A percentile compares a stretch with the other conserved stretches of the same genome.
Conservation (phyloP, 2,888 invertebrate genomes). For the Vandiemenella viatica region DNA sequence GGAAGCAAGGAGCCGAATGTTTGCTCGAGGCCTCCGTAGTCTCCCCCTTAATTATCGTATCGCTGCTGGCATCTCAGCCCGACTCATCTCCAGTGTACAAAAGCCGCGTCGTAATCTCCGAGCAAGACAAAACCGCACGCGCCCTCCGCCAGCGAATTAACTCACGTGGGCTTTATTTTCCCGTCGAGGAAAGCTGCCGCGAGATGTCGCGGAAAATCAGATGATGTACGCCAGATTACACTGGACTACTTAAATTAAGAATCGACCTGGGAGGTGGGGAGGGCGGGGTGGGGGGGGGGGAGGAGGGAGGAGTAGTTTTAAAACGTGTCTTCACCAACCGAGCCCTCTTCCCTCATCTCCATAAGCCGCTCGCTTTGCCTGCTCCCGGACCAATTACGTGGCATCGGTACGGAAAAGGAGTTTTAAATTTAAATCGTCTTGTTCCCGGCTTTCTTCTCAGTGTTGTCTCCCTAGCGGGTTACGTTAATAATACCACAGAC, state of each 20-base stretch:
- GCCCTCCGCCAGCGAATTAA: slow-evolving; percentile 8
- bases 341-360: not conserved
- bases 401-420: not conserved
- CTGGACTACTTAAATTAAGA: slow-evolving; percentile 5
- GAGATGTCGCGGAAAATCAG: slow-evolving; percentile 13
- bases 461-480: too few species aligned
- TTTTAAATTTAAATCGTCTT: not conserved
- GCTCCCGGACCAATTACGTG: not conserved
- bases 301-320: too few species aligned
- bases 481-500: too few species aligned
- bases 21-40: too few species aligned
- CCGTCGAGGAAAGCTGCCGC: not conserved
- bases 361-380: not conserved
- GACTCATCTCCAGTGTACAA: slow-evolving; percentile 6
- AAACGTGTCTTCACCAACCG: too few species aligned
- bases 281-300: too few species aligned
- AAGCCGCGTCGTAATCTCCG: slow-evolving; percentile 13
- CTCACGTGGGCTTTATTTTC: slow-evolving; percentile 10
- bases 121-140: slow-evolving; percentile 14
- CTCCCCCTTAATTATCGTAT: slow-evolving; percentile 16
- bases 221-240: slow-evolving; percentile 13
- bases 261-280: too few species aligned
- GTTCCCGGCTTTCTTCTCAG: too few species aligned
- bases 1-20: too few species aligned
- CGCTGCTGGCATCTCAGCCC: slow-evolving; percentile 12